Percentiles rank a stretch among this genome's conserved stretches.
Conservation (phyloP, 2,888 invertebrate genomes). For the Hoplodrina ambigua region DNA sequence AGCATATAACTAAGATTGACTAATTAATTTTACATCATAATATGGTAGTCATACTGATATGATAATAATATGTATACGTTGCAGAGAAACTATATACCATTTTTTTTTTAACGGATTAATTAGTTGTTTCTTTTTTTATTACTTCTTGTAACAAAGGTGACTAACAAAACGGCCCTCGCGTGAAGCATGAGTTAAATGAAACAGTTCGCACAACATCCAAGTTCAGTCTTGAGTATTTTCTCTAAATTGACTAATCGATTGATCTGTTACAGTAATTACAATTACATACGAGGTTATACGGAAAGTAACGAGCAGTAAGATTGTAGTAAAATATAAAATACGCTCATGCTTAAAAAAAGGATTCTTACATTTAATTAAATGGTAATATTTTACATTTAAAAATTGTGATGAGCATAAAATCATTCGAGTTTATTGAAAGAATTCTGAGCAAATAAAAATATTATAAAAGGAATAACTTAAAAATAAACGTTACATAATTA, state of each 20-base stretch:
- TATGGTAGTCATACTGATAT: too few species aligned
- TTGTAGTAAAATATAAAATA: slow-evolving; percentile 1
- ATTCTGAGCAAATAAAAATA: slow-evolving; percentile 1
- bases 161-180: slow-evolving; percentile 32
- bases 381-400: background rate
- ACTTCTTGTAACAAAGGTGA: background rate
- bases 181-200: slow-evolving; percentile 50
- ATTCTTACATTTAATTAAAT: background rate
- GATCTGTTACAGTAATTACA: slow-evolving; percentile 70
- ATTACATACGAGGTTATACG: slow-evolving; percentile 35
- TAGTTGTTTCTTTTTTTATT: background rate
- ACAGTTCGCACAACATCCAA: slow-evolving; percentile 75
- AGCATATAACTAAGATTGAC: too few species aligned
- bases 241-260: slow-evolving; percentile 86
- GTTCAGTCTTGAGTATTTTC: slow-evolving; percentile 86
- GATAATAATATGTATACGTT: too few species aligned
- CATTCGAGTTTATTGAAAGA: slow-evolving; percentile 11
- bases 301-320: slow-evolving; percentile 27
- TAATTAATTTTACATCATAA: too few species aligned
- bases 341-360: slow-evolving; percentile 26
- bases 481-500: background rate
- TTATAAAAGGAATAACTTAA: background rate
- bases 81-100: too few species aligned
- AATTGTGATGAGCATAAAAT: slow-evolving; percentile 18
- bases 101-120: too few species aligned